Evolutionary conservation across 2,797 vertebrate species (phyloP).

Genomic region (Poecile montanus): DNA sequence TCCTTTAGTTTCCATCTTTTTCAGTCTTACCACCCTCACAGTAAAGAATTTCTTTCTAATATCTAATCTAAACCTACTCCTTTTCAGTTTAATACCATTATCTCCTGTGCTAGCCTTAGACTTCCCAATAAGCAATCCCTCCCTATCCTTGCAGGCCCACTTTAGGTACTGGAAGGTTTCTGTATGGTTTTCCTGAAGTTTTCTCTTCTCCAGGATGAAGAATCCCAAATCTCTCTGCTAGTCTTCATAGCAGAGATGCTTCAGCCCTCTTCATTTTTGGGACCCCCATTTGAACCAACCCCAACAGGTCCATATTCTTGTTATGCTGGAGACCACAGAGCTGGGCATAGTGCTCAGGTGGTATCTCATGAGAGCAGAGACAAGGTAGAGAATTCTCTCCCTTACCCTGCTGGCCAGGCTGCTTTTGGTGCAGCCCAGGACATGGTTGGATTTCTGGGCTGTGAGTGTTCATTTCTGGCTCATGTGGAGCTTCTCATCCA

Average conservation of each 20-base stretch:
- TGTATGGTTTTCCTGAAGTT: background rate
- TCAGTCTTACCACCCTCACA: background rate
- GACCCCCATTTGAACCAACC: background rate
- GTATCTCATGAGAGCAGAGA: background rate
- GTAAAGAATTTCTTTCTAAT: background rate
- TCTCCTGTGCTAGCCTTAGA: background rate
- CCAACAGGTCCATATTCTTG: background rate
- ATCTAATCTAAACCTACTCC: background rate
- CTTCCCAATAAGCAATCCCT: background rate
- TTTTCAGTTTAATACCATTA: background rate
- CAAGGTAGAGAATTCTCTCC: background rate
- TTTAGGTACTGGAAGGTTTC: background rate
- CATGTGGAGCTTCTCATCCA: background rate
- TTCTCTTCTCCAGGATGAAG: background rate
- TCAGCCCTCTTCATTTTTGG: background rate
- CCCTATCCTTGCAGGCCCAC: background rate
- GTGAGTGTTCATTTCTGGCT: background rate
- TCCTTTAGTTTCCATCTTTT: background rate
- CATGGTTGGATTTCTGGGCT: background rate
- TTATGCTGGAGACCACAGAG: background rate
- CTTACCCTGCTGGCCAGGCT: rapidly evolving
- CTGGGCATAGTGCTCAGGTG: background rate
- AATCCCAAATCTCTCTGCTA: background rate
- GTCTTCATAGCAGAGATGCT: background rate
- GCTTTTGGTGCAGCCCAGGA: background rate